A percentile compares a stretch with the other conserved stretches of the same genome.
These are phyloP conservation scores for Corythornis madagascariensis DNA, from an alignment of 2,113 vertebrate genomes.

Conservation along the genomic window DNA sequence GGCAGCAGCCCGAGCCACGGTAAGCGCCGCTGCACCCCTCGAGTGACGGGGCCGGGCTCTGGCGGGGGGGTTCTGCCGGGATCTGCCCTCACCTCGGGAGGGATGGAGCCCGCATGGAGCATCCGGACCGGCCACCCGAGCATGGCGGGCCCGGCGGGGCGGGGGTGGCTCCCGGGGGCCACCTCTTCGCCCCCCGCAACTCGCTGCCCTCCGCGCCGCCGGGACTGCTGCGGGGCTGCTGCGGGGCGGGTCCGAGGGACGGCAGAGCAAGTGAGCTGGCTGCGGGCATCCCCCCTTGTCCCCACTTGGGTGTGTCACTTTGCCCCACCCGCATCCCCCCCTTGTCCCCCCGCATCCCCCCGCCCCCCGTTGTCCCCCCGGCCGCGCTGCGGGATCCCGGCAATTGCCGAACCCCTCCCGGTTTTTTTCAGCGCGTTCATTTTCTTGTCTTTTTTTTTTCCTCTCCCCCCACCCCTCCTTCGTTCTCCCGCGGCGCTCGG, in stretches of 20 bases:
- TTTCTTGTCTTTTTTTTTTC: not conserved
- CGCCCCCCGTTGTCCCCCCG: not conserved
- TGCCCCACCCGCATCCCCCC: too few relatives aligned
- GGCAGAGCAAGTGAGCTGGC: not conserved
- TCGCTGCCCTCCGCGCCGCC: not conserved
- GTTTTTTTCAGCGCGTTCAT: not conserved
- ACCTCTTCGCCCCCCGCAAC: not conserved
- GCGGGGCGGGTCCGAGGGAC: not conserved
- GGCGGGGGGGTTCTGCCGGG: too few relatives aligned
- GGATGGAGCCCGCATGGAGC: not conserved
- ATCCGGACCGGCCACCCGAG: not conserved
- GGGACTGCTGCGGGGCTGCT: not conserved
- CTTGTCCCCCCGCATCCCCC: not conserved
- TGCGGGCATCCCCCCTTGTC: not conserved
- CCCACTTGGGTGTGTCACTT: too few relatives aligned
- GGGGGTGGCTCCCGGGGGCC: not conserved
- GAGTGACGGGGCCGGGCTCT: not conserved
- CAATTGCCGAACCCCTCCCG: not conserved
- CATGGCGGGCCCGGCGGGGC: not conserved
- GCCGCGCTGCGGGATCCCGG: not conserved
- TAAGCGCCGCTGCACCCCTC: not conserved
- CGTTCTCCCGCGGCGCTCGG: not conserved
- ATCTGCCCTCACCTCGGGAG: too few relatives aligned
- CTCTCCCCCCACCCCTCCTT: not conserved
- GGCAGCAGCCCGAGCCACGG: not conserved